Evolutionary conservation across 1,140 invertebrate genomes (phyloP).

Genomic region (Myzus persicae): DNA sequence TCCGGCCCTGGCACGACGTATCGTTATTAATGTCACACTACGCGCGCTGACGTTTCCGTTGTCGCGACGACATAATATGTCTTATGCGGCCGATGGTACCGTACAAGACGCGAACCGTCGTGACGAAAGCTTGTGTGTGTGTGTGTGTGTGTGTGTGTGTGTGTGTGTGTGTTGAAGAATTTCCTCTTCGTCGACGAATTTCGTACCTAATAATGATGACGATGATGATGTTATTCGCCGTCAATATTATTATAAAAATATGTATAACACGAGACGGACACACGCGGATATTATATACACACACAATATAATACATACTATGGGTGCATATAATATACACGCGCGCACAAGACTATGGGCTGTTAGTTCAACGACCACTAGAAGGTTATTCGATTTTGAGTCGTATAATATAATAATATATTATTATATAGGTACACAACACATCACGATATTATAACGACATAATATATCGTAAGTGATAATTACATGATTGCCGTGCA

Average conservation of each 20-base stretch:
- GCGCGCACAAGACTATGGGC: neutral
- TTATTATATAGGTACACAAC: neutral
- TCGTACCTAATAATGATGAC: neutral
- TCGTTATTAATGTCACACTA: no score
- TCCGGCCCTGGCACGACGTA: no score
- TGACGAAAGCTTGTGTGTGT: neutral
- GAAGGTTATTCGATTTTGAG: slow-evolving; percentile 56
- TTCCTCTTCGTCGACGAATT: neutral
- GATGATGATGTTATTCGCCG: neutral
- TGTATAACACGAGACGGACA: neutral
- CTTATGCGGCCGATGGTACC: no score
- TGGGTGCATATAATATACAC: neutral
- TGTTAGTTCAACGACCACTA: slow-evolving; percentile 55
- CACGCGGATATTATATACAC: neutral
- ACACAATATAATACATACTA: no score
- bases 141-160: neutral
- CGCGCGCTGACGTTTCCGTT: no score
- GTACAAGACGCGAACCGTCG: no score
- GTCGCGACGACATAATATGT: no score
- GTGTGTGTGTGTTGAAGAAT: neutral
- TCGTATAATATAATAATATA: no score
- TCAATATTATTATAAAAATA: neutral
- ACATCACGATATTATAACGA: no score
- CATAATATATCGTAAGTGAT: neutral
- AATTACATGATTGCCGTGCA: neutral